Base-by-base conservation (phyloP, 2,797 vertebrate species). In the Adrianichthys oophorus region DNA sequence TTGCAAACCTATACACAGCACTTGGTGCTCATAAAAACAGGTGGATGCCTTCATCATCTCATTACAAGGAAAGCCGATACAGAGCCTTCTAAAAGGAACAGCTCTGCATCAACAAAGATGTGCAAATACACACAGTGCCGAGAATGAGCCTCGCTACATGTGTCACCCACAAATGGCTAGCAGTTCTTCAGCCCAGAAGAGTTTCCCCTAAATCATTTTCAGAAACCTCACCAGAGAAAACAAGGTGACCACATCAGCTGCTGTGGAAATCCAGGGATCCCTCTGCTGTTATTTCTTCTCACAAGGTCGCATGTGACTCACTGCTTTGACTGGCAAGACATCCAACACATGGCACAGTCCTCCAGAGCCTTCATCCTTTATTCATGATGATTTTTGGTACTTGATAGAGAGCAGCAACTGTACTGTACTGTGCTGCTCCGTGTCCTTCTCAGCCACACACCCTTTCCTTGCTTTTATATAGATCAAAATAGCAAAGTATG, bases 161-260 rank as follows among this genome's bases (percentile, higher is more conserved):
- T 78, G 60, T 87, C 78, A 80, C 59, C 65, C 70, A 68, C 32
- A 19, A 37, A 82, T 70, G 71, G 79, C 60, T 56, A 44, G 26
- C 70, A 65, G 65, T 68, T 72, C 68, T 68, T 68, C 57, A 64
- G 75, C 69, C 46, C 60, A 48, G 55, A 69, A 72, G 83, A 84
- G 78, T 79, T 87, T 89, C 83, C 84, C 83, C 75, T 88, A 87
- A 87, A 85, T 87, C 72, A 77, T 81, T 78, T 82, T 81, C 63
- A 83, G 65, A 89, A 90, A 85, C 83, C 83, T 83, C 85, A 88
- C 73, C 68, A 80, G 78, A 76, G 82, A 82, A 87, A 89, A 86
- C 85, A 89, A 76, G 74, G 74, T 70, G 76, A 88, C 86, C 84
- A 79, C 83, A 88, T 85, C 70, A 79, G 83, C 86, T 85, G 78